phyloP scores from a whole-genome alignment of 2,797 vertebrate genomes.

The Leptodactylus fallax region DNA sequence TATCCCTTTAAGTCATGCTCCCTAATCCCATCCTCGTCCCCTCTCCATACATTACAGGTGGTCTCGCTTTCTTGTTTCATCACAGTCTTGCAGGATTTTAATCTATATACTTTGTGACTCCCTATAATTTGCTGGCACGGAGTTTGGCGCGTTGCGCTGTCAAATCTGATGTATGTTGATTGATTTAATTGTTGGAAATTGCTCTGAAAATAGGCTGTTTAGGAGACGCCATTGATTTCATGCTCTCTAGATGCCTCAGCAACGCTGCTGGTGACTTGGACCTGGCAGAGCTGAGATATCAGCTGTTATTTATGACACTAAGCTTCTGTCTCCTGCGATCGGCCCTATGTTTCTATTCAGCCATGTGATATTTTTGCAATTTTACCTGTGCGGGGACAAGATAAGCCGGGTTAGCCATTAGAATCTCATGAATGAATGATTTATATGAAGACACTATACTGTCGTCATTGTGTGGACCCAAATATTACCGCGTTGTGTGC shows the following conservation, averaged over 20 bases:
- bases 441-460: too few relatives aligned
- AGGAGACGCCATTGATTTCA: slow-evolving; percentile 13
- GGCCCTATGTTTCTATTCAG: neutral
- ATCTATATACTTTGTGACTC: neutral
- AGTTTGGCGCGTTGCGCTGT: neutral
- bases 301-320: neutral
- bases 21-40: too few relatives aligned
- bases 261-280: neutral
- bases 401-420: neutral
- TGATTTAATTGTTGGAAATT: slow-evolving; percentile 21
- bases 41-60: too few relatives aligned
- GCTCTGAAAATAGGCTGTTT: neutral
- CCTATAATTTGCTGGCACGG: neutral
- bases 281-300: neutral
- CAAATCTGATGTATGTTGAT: neutral
- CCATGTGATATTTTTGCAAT: neutral
- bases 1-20: too few relatives aligned
- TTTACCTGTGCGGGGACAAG: neutral
- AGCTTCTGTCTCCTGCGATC: neutral
- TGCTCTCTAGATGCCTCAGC: neutral
- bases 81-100: too few relatives aligned
- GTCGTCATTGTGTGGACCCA: too few relatives aligned
- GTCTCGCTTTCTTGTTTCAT: too few relatives aligned
- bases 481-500: too few relatives aligned
- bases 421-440: too few relatives aligned